Conservation (phyloP, 2,888 invertebrate species). For the Trichogramma evanescens region DNA sequence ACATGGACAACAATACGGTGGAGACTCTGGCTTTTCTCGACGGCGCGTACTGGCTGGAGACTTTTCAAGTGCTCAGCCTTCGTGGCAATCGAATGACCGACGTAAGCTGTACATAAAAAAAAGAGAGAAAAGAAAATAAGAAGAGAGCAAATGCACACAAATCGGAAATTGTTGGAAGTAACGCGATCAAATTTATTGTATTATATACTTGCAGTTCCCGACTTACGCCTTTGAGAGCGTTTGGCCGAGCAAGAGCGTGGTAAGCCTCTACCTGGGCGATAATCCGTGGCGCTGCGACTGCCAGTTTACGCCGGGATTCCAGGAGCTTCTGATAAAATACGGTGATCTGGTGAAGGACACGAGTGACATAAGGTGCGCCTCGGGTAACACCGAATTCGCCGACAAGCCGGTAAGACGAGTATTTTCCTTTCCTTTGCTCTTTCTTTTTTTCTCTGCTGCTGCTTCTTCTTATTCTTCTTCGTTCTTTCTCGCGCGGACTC, state of each 20-base stretch:
- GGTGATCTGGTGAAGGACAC: constrained; percentile 63
- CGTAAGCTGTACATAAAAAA: constrained; percentile 45
- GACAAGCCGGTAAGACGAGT: constrained; percentile 51
- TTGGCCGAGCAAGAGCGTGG: constrained; percentile 65
- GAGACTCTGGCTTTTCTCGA: constrained; percentile 62
- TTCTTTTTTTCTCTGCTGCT: neutral
- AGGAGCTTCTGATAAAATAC: constrained; percentile 54
- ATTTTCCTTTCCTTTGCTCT: neutral
- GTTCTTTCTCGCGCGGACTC: neutral
- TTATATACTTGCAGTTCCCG: constrained; percentile 55
- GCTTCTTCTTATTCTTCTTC: neutral
- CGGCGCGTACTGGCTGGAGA: constrained; percentile 69
- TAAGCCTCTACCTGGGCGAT: constrained; percentile 61
- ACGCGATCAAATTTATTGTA: neutral
- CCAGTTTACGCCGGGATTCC: constrained; percentile 67
- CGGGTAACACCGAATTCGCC: constrained; percentile 58
- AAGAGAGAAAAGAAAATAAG: neutral
- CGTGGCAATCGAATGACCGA: constrained; percentile 66
- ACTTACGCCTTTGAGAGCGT: constrained; percentile 76
- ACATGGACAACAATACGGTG: constrained; percentile 70
- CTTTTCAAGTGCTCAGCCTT: constrained; percentile 71
- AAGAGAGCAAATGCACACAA: neutral
- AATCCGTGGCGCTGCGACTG: constrained; percentile 84
- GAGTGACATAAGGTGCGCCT: constrained; percentile 63
- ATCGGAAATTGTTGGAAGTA: neutral